Evolutionary conservation across 2,888 invertebrate genomes (phyloP).

Genomic region (Teleiodes luculella): DNA sequence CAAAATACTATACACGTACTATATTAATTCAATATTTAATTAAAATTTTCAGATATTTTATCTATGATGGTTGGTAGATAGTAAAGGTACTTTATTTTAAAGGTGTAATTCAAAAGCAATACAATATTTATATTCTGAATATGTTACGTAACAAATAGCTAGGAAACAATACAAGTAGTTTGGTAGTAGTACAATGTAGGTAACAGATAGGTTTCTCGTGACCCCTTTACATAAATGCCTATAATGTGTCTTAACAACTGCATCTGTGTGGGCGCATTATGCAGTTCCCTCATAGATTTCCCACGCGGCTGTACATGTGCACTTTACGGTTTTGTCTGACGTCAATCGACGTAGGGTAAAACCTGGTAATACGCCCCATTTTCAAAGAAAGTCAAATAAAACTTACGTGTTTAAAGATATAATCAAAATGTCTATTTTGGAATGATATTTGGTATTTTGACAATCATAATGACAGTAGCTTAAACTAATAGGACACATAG

Average conservation of each 20-base stretch:
- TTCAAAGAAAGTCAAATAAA: no score
- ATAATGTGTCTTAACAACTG: constrained; percentile 10
- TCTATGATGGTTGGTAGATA: no score
- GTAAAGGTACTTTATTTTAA: not conserved
- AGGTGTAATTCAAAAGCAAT: not conserved
- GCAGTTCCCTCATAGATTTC: constrained; percentile 35
- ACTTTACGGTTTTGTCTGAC: constrained; percentile 9
- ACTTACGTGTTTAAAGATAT: no score
- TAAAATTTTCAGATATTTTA: no score
- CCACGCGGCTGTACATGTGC: constrained; percentile 33
- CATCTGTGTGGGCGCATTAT: constrained; percentile 12
- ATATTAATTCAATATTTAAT: no score
- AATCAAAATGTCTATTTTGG: no score
- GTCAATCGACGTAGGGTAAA: constrained; percentile 11
- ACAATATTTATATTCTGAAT: not conserved
- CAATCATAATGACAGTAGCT: no score
- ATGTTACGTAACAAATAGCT: not conserved
- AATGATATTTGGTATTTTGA: no score
- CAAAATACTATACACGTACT: no score
- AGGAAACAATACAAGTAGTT: not conserved
- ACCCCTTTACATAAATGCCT: constrained; percentile 13
- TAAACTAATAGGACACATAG: no score
- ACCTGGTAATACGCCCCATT: no score
- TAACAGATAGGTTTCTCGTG: constrained; percentile 1
- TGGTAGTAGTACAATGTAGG: not conserved